Evolutionary conservation across 2,113 vertebrate species (phyloP).

Genomic region (Pan paniscus): DNA sequence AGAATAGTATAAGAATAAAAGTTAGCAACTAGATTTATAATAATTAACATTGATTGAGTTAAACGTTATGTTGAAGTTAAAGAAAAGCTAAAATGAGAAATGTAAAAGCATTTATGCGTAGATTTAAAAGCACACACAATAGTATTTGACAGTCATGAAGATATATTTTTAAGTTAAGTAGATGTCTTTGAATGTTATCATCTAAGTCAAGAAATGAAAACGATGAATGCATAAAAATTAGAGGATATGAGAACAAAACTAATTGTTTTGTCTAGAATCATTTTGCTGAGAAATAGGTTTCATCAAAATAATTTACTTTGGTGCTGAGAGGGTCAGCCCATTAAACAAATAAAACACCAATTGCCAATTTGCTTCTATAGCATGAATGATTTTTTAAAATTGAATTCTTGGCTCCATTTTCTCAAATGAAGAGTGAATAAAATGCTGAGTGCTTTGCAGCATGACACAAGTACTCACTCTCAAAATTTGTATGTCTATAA

Average conservation of each 20-base stretch:
- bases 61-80: not conserved
- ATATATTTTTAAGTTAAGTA: not conserved
- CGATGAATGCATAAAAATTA: not conserved
- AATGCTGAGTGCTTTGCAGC: not conserved
- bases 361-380: not conserved
- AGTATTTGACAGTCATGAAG: not conserved
- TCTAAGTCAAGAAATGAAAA: not conserved
- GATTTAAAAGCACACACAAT: not conserved
- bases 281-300: not conserved
- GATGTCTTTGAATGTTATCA: not conserved
- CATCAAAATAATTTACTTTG: not conserved
- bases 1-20: not conserved
- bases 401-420: not conserved
- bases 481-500: not conserved
- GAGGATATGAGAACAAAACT: not conserved
- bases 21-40: not conserved
- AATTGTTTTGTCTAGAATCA: not conserved
- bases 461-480: not conserved
- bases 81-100: not conserved
- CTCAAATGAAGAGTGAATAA: not conserved
- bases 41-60: not conserved
- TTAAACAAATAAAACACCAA: not conserved
- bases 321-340: not conserved
- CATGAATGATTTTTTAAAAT: not conserved
- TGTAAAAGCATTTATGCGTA: not conserved